Conservation (phyloP, 2,797 vertebrate genomes). For the Acanthis flammea region DNA sequence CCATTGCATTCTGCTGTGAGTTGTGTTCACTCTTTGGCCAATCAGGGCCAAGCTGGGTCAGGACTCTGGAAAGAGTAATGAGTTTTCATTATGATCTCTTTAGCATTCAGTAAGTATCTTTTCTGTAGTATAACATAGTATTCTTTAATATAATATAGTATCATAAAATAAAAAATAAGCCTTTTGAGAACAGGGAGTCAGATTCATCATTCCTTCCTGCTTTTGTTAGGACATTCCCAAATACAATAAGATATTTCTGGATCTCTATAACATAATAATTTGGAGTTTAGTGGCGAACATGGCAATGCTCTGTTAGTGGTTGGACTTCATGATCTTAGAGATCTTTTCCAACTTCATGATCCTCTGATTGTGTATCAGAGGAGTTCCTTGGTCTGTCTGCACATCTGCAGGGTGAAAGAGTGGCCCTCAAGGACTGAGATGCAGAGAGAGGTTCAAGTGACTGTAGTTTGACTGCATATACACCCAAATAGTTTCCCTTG, state of each 20-base stretch:
- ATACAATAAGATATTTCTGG: background rate
- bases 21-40: no score
- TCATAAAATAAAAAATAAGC: no score
- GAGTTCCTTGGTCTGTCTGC: background rate
- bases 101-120: no score
- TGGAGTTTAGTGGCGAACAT: background rate
- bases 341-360: background rate
- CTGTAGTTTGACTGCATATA: background rate
- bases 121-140: no score
- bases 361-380: background rate
- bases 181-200: no score
- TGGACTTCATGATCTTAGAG: background rate
- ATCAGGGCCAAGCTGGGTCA: accelerated
- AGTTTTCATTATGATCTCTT: no score
- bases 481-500: background rate
- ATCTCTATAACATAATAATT: background rate
- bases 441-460: background rate
- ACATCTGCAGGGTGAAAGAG: background rate
- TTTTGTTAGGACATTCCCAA: background rate
- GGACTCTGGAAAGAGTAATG: accelerated
- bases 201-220: no score
- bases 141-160: no score
- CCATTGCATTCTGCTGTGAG: no score
- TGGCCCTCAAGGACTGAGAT: background rate
- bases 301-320: accelerated